phyloP scores from a whole-genome alignment of 2,113 vertebrate species.

The Aphelocoma coerulescens region DNA sequence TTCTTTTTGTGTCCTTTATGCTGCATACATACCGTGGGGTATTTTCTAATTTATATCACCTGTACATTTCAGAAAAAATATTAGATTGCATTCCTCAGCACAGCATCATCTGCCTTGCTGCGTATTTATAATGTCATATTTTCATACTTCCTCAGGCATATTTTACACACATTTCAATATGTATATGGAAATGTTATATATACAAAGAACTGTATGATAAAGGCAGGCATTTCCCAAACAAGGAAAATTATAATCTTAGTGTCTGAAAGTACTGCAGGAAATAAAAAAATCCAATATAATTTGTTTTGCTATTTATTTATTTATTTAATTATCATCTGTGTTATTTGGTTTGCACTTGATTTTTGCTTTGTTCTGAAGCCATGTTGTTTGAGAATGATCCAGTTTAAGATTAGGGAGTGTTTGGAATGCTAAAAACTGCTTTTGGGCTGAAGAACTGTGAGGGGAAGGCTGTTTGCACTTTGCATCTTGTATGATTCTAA shows the following conservation, averaged over 20 bases:
- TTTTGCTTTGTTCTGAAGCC: constrained; percentile 45
- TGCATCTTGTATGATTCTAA: background rate
- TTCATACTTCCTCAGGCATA: constrained; percentile 6
- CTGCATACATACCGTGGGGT: background rate
- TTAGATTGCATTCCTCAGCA: constrained; percentile 18
- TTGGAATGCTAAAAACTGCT: background rate
- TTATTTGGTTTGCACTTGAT: background rate
- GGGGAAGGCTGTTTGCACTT: background rate
- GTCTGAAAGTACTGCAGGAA: background rate
- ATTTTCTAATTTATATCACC: constrained; percentile 57
- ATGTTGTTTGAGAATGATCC: background rate
- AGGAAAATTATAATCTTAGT: background rate
- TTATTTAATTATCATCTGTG: background rate
- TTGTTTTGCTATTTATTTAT: background rate
- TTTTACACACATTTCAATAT: background rate
- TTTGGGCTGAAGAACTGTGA: background rate
- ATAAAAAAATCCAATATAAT: background rate
- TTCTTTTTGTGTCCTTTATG: constrained; percentile 44
- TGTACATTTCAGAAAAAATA: constrained; percentile 53
- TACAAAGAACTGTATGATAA: background rate
- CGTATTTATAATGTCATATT: constrained; percentile 28
- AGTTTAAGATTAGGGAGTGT: background rate
- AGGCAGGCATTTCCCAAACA: background rate
- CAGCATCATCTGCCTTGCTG: background rate
- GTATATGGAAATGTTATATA: background rate